phyloP scores from a whole-genome alignment of 1,140 invertebrate genomes.

The Sarcophaga bullata region DNA sequence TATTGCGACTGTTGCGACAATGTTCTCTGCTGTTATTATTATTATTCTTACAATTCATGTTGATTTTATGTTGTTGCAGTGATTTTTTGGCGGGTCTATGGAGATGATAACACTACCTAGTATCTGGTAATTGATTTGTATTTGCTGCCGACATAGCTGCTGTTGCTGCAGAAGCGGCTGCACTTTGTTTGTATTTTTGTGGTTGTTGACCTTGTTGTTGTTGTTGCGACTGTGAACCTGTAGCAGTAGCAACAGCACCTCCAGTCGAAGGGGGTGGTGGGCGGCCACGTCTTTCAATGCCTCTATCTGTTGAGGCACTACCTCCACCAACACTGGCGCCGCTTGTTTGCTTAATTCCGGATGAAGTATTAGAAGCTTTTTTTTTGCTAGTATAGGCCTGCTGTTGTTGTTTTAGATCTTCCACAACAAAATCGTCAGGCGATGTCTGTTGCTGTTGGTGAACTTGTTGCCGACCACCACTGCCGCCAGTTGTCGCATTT shows the following conservation, averaged over 20 bases:
- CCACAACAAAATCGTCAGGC: slow-evolving; percentile 62
- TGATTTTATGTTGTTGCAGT: slow-evolving; percentile 46
- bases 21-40: slow-evolving; percentile 51
- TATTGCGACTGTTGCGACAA: slow-evolving; percentile 36
- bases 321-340: slow-evolving; percentile 49
- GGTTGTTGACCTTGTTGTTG: slow-evolving; percentile 51
- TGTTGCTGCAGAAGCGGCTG: slow-evolving; percentile 43
- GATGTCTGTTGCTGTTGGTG: slow-evolving; percentile 65
- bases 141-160: slow-evolving; percentile 46
- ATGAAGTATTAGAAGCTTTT: slow-evolving; percentile 28
- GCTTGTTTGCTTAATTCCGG: slow-evolving; percentile 33
- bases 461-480: slow-evolving; percentile 52
- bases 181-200: slow-evolving; percentile 57
- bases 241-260: slow-evolving; percentile 48
- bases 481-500: slow-evolving; percentile 44
- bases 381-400: slow-evolving; percentile 44
- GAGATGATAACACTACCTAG: slow-evolving; percentile 63
- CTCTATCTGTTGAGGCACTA: slow-evolving; percentile 59
- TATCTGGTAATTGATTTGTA: slow-evolving; percentile 64
- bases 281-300: slow-evolving; percentile 60
- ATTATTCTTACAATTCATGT: slow-evolving; percentile 49
- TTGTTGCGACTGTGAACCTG: slow-evolving; percentile 54
- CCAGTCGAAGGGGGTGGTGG: slow-evolving; percentile 52
- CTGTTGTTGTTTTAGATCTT: slow-evolving; percentile 50
- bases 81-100: slow-evolving; percentile 40